Evolutionary conservation across 64 coral and sea anemone species (phyloP), one percentile per base, ranked within the genome.

Genomic region (Pachyseris speciosa): DNA sequence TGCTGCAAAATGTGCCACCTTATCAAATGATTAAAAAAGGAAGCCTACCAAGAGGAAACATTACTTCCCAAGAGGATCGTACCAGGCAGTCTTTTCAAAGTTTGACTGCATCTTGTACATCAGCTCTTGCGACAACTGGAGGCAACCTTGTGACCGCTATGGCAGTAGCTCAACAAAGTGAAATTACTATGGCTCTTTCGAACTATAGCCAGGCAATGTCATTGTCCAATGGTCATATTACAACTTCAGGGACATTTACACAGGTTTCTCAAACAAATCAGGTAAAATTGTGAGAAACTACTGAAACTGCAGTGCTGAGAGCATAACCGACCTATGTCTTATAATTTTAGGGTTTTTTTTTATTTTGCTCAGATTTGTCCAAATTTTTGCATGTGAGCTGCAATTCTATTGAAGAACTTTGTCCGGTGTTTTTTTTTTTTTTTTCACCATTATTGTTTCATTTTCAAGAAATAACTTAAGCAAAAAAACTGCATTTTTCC

Each of bases 61-160:
- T 81, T 58, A 27, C 53, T 19, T 63, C 52, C 20, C 52, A 63
- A 81, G 53, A 33, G 4, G 30, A 61, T 22, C 33, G 39, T 24
- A 76, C 22, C 9, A 34, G 52, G 10, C 77, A 37, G 33, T 61
- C 53, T 79, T 57, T 57, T 55, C 75, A 79, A 63, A 80, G 52
- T 31, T 59, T 80, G 76, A 26, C 52, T 5, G 39, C 51, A 36
- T 34, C 77, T 25, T 42, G 34, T 61, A 25, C 77, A 61, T 39
- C 36, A 40, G 9, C 52, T 25, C 9, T 9, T 3, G 34, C 22
- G 39, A 61, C 53, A 61, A 57, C 47, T 57, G 75, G 49, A 79
- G 48, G 75, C 22, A 79, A 57, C 4, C 30, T 36, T 31, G 17
- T 2, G 9, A 37, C 32, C 25, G n/a, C 5, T 36, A 58, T 61